Percentiles rank a stretch among this genome's conserved stretches.
phyloP scores from a whole-genome alignment of 2,797 vertebrate species.

The Corythornis leucogaster region DNA sequence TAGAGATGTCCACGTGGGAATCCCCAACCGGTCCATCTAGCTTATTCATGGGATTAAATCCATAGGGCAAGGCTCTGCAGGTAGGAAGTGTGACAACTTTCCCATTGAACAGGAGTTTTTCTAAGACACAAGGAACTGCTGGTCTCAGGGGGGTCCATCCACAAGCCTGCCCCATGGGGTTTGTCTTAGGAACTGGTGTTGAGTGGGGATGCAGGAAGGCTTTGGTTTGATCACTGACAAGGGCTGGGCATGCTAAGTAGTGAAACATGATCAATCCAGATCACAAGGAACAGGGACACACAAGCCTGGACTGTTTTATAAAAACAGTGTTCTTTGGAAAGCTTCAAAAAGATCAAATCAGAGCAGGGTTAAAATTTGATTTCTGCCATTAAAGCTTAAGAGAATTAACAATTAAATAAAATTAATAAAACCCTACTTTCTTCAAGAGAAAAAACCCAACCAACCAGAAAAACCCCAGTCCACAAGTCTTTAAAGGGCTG shows the following conservation, averaged over 20 bases:
- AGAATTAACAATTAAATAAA: neutral
- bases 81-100: neutral
- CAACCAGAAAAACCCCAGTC: too few species aligned
- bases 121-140: rapidly evolving
- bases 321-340: rapidly evolving
- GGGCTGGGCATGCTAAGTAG: rapidly evolving
- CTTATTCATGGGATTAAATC: neutral
- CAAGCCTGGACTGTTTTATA: neutral
- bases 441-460: neutral
- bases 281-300: neutral
- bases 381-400: neutral
- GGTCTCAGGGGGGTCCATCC: neutral
- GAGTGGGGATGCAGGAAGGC: rapidly evolving
- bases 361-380: neutral
- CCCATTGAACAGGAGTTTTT: neutral
- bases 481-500: neutral
- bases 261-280: neutral
- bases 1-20: neutral
- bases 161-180: neutral
- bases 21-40: rapidly evolving
- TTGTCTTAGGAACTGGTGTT: neutral
- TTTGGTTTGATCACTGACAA: neutral
- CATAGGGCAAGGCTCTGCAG: neutral
- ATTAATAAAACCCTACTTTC: neutral
- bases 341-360: neutral